Evolutionary conservation across 2,797 vertebrate genomes (phyloP), one percentile per base, ranked within the genome.

Genomic region (Neosilurus mollespiculum): DNA sequence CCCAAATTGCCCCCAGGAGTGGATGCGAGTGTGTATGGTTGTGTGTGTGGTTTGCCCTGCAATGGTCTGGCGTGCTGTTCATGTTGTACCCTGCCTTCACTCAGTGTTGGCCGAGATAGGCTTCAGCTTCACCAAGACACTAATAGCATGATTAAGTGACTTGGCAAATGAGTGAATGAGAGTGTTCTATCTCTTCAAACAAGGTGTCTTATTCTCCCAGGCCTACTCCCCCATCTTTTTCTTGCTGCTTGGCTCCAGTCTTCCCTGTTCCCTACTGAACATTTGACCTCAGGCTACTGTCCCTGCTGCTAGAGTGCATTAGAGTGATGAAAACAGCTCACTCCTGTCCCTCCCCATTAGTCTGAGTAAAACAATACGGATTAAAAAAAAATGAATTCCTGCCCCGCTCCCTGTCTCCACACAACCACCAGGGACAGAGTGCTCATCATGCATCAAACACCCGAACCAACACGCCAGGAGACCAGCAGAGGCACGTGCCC

Each of bases 401-500:
- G 34, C 83, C 86, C 85, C 83, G 86, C 80, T 87, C 83, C 73
- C 30, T 61, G 43, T 56, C 66, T 78, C 73, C 73, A 66, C 5
- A 66, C 43, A 20, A 34, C 71, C 81, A 67, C 49, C 30, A 69
- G 20, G 56, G 58, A 73, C 59, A 67, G 65, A 26, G 24, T 54
- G 54, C 30, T 85, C 15, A 9, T 64, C 81, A 81, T 78, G 71
- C 5, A 71, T 78, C 66, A 73, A 66, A 75, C 71, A 51, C 26
- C 67, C 76, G 18, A 73, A 81, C 90, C 89, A 89, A 88, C 88
- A 84, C 88, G 86, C 89, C 89, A 10, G 61, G 88, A 89, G 87
- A 89, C 86, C 85, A 69, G 80, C 80, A 87, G 89, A 90, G 91
- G 87, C 92, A 91, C 90, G 90, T 91, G 93, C 90, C 92, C 86